These are phyloP conservation scores for Gila robusta DNA, from an alignment of 2,797 vertebrate genomes.

Conservation along the genomic window DNA sequence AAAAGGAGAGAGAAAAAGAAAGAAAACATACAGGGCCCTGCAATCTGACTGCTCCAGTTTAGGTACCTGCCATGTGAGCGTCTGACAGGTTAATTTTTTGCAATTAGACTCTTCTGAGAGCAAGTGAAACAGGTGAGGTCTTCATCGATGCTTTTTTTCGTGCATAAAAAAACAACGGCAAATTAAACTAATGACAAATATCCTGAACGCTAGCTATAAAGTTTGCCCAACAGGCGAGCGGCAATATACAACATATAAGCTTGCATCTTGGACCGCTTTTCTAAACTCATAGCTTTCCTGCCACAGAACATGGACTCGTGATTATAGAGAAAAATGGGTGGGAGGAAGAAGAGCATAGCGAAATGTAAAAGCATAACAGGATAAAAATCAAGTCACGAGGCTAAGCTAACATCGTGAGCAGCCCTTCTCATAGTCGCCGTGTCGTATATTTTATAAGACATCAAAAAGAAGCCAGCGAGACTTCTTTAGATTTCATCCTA, in stretches of 20 bases:
- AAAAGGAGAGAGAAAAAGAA: conserved; percentile 55
- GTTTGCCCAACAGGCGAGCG: conserved; percentile 56
- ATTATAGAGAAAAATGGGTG: conserved; percentile 51
- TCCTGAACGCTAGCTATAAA: conserved; percentile 47
- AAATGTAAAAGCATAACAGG: conserved; percentile 51
- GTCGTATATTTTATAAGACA: conserved; percentile 61
- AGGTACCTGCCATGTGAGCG: conserved; percentile 84
- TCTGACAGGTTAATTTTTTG: conserved; percentile 93
- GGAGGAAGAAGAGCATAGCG: conserved; percentile 33
- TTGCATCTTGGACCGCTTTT: neutral
- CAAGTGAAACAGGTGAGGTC: conserved; percentile 82
- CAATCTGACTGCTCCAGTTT: conserved; percentile 80
- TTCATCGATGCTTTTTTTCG: conserved; percentile 71
- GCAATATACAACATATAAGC: neutral
- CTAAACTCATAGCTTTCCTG: conserved; percentile 33
- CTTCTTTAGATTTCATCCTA: conserved; percentile 66
- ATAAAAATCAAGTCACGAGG: conserved; percentile 51
- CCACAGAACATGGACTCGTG: conserved; percentile 22
- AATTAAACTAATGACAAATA: conserved; percentile 66
- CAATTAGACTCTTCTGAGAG: conserved; percentile 86
- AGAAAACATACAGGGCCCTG: conserved; percentile 63
- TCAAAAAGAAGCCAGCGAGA: conserved; percentile 65
- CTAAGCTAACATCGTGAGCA: conserved; percentile 39
- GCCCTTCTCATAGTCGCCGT: conserved; percentile 39
- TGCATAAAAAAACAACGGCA: conserved; percentile 50